Evolutionary conservation across 2,113 vertebrate genomes (phyloP).

Genomic region (Xenopus borealis): DNA sequence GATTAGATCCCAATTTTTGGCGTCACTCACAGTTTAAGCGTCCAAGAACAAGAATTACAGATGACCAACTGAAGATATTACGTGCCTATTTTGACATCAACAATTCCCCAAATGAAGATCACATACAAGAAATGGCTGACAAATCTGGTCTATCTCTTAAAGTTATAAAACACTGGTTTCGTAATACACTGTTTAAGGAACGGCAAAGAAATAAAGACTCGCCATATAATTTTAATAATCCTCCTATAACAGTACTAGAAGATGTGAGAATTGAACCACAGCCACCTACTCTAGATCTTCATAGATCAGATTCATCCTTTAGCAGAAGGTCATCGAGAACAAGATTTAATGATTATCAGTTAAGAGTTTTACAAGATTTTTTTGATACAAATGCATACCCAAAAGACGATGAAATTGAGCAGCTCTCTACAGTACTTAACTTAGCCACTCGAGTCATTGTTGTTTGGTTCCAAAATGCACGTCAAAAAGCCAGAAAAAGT

Average conservation of each 20-base stretch:
- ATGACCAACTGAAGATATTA: constrained; percentile 94
- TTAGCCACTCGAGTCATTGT: constrained; percentile 93
- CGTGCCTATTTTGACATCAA: constrained; percentile 97
- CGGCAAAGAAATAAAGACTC: constrained; percentile 97
- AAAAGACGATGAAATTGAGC: constrained; percentile 98
- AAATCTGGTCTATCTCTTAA: constrained; percentile 97
- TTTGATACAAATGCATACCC: constrained; percentile 99
- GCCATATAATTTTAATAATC: constrained; percentile 97
- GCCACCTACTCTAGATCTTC: constrained; percentile 61
- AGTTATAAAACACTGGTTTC: constrained; percentile 99
- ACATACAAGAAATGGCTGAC: constrained; percentile 98
- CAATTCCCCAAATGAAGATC: constrained; percentile 96
- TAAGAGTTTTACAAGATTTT: constrained; percentile 97
- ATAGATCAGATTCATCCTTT: constrained; percentile 69
- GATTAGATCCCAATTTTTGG: constrained; percentile 91
- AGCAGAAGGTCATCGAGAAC: constrained; percentile 96
- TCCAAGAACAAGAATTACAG: constrained; percentile 94
- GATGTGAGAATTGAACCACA: constrained; percentile 91
- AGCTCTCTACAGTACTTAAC: constrained; percentile 96
- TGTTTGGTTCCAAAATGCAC: constrained; percentile 98
- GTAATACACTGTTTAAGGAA: constrained; percentile 96
- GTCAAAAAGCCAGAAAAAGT: constrained; percentile 94
- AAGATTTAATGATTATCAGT: constrained; percentile 95
- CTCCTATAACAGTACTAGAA: constrained; percentile 93
- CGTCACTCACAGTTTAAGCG: constrained; percentile 96